Evolutionary conservation across 2,888 invertebrate species (phyloP).

Genomic region (Campaea margaritaria): DNA sequence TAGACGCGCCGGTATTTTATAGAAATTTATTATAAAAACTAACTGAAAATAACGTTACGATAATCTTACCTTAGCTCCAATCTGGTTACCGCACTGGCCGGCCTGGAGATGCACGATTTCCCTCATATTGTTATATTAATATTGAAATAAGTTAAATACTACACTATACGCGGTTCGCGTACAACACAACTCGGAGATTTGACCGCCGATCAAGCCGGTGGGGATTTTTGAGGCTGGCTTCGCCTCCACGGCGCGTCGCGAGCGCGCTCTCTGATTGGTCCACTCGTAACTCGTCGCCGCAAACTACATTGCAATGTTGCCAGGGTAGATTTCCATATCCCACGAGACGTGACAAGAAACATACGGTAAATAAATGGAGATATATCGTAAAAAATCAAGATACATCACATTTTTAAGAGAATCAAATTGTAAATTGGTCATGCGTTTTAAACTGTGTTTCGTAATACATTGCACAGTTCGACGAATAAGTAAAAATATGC

Average conservation of each 20-base stretch:
- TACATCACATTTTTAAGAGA: too few relatives aligned
- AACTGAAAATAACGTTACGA: not conserved
- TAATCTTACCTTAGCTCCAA: conserved; percentile 86
- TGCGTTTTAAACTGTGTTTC: too few relatives aligned
- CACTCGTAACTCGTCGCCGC: conserved; percentile 45
- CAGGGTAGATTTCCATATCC: too few relatives aligned
- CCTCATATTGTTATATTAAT: conserved; percentile 86
- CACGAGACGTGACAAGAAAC: too few relatives aligned
- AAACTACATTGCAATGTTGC: conserved; percentile 58
- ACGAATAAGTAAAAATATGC: too few relatives aligned
- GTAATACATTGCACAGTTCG: too few relatives aligned
- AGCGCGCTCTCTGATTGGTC: conserved; percentile 67
- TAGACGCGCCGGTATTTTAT: conserved; percentile 15
- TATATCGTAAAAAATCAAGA: too few relatives aligned
- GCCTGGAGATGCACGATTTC: conserved; percentile 94
- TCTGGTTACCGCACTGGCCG: conserved; percentile 94
- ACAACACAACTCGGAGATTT: conserved; percentile 78
- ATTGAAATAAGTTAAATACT: conserved; percentile 74
- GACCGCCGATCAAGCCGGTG: conserved; percentile 65
- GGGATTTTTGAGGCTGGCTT: conserved; percentile 78
- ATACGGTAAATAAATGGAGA: too few relatives aligned
- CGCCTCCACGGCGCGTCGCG: conserved; percentile 76
- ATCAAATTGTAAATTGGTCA: too few relatives aligned
- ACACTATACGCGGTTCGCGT: conserved; percentile 79
- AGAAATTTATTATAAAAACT: not conserved